Percentiles rank a stretch among this genome's conserved stretches.
phyloP scores from a whole-genome alignment of 2,113 vertebrate species.

The Bagarius yarrelli region DNA sequence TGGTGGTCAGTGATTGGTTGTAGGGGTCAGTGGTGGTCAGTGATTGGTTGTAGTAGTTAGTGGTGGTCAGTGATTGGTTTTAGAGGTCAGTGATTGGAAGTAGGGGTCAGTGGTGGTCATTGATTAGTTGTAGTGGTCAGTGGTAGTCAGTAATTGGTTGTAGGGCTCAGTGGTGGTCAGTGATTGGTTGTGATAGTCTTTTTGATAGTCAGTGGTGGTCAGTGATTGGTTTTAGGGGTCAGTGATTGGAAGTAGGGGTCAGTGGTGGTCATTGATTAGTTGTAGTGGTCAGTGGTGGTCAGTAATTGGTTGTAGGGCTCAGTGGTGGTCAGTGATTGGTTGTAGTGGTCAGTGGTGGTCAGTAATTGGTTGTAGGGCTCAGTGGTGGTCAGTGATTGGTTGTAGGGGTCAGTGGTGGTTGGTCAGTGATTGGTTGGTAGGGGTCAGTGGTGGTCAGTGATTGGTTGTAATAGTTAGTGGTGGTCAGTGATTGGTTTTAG shows the following conservation, averaged over 20 bases:
- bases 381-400: background rate
- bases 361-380: too few species aligned
- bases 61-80: background rate
- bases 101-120: background rate
- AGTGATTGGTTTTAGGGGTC: background rate
- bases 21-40: too few species aligned
- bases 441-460: background rate
- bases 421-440: background rate
- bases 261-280: background rate
- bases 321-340: background rate
- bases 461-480: background rate
- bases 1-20: background rate
- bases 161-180: background rate
- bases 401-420: too few species aligned
- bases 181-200: background rate
- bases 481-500: too few species aligned
- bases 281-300: too few species aligned
- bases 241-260: too few species aligned
- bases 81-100: background rate
- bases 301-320: background rate
- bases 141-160: background rate
- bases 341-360: background rate
- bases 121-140: background rate
- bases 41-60: background rate
- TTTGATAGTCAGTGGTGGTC: background rate